phyloP scores from a whole-genome alignment of 1,140 invertebrate genomes.

The Rhopalosiphum maidis region DNA sequence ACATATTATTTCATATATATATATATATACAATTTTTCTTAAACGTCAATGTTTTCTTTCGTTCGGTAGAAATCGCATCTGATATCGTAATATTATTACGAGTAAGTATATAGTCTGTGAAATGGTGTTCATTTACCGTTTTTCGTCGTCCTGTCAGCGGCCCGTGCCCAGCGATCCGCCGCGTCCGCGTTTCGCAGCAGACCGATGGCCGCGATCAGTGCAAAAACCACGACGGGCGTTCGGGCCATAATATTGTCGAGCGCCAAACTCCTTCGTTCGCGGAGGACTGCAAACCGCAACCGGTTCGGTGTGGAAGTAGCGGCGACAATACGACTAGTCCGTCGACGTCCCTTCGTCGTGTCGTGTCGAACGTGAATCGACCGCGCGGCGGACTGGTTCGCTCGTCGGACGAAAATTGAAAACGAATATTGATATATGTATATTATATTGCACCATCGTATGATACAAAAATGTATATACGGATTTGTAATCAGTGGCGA shows the following conservation, averaged over 20 bases:
- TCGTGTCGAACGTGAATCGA: not conserved
- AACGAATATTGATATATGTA: not conserved
- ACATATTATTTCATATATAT: no score
- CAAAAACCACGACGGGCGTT: not conserved
- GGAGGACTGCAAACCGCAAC: not conserved
- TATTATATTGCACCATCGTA: not conserved
- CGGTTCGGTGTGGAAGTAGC: not conserved
- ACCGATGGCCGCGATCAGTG: not conserved
- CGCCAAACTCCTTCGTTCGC: not conserved
- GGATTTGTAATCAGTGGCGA: not conserved
- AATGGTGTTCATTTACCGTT: not conserved
- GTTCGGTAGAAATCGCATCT: not conserved
- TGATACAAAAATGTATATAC: not conserved
- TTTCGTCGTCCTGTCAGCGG: not conserved
- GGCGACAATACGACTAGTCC: not conserved
- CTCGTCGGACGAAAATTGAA: not conserved
- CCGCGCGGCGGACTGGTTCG: not conserved
- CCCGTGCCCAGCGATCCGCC: not conserved
- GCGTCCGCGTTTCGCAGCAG: not conserved
- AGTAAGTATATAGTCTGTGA: no score
- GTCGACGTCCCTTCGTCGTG: constrained; percentile 5
- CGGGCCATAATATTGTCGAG: not conserved
- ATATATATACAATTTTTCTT: not conserved
- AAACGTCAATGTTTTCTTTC: not conserved
- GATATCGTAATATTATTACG: not conserved